Base-by-base conservation (phyloP, 2,888 invertebrate genomes). In the Plagiodera versicolora region DNA sequence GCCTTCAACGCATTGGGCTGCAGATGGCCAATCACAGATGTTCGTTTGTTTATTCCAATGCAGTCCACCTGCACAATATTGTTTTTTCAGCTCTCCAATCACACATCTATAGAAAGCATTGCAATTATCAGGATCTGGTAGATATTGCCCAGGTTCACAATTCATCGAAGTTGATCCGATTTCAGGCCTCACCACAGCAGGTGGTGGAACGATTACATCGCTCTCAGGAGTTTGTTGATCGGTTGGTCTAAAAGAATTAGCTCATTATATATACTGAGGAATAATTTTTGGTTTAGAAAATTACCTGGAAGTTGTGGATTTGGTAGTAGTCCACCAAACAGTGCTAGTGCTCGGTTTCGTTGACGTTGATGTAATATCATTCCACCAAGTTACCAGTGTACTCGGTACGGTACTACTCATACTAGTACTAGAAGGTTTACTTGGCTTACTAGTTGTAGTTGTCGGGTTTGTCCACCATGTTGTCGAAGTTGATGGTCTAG, bases 1-100 rank as follows among this genome's bases (percentile, higher is more conserved):
- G 61, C 70, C 69, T 66, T 70, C 70, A 63, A 78, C 80, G 74
- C 94, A 94, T 69, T 88, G 87, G 0, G 91, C 92, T 32, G 83
- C 83, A 47, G 82, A 82, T 0, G 93, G 93, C 94, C 93, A 94
- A 76, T 94, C 93, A 72, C 94, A 94, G 45, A 89, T 83, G 44
- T 84, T 84, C 51, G 83, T 82, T 0, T 82, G 73, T 18, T 82
- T 79, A 68, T 92, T 90, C 92, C 92, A 94, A 75, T 93, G 92
- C 47, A 94, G 78, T 2, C 92, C 92, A 0, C 89, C 88, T 0
- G 92, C 89, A 73, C 94, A 94, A 66, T 85, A 85, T 69, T 91
- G 89, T 66, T 87, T 88, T 30, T 82, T 84, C 74, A 90, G 80
- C 58, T 87, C 86, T 0, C 92, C 92, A 1, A 87, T 83, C 19